Evolutionary conservation across 2,113 vertebrate genomes (phyloP).

Genomic region (Mesoclemmys tuberculata): DNA sequence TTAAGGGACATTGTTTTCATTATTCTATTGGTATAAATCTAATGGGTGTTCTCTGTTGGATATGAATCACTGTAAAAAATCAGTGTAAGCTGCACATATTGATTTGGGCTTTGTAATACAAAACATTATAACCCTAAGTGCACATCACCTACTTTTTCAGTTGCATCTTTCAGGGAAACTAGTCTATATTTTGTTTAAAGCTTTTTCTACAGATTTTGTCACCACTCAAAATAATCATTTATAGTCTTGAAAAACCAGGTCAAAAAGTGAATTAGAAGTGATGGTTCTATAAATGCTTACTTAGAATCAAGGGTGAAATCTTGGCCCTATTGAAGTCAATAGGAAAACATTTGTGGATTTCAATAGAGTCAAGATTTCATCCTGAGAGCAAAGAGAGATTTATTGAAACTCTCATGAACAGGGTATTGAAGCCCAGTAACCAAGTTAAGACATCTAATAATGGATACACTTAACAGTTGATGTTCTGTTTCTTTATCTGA

Average conservation of each 20-base stretch:
- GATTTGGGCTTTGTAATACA: slow-evolving; percentile 15
- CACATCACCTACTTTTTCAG: neutral
- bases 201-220: neutral
- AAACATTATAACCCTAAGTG: neutral
- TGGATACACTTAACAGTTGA: no score
- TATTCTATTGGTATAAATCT: slow-evolving; percentile 28
- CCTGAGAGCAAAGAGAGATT: neutral
- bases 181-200: neutral
- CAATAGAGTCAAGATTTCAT: neutral
- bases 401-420: neutral
- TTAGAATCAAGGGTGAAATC: neutral
- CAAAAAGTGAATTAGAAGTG: neutral
- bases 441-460: neutral
- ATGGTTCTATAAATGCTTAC: neutral
- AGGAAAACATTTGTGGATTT: neutral
- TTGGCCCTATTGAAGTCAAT: neutral
- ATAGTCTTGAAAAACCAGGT: neutral
- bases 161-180: neutral
- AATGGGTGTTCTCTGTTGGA: slow-evolving; percentile 13
- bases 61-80: neutral
- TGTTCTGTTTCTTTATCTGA: neutral
- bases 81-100: neutral
- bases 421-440: neutral
- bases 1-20: slow-evolving; percentile 28
- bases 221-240: neutral